These are phyloP conservation scores for Andricus quercusramuli DNA, from an alignment of 2,888 invertebrate genomes.

Conservation along the genomic window DNA sequence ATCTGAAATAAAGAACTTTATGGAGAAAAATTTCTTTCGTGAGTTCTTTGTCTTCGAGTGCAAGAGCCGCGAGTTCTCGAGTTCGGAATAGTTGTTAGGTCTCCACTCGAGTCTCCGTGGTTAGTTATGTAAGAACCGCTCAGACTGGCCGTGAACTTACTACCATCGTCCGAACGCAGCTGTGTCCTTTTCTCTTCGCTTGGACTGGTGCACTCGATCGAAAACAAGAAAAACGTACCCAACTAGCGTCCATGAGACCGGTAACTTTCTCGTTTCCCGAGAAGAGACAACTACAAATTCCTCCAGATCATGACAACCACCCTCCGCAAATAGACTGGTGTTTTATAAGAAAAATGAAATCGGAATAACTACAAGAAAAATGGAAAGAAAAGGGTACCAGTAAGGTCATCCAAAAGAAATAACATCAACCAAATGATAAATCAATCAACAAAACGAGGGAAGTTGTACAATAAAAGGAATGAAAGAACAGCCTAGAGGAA, in stretches of 20 bases:
- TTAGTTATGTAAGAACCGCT: slow-evolving; percentile 62
- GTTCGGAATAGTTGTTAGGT: slow-evolving; percentile 55
- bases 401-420: too few relatives aligned
- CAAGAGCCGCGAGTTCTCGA: slow-evolving; percentile 57
- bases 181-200: slow-evolving; percentile 59
- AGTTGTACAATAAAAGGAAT: too few relatives aligned
- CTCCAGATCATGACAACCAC: background rate
- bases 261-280: slow-evolving; percentile 53
- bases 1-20: background rate
- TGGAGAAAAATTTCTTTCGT: background rate
- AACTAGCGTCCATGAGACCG: slow-evolving; percentile 46
- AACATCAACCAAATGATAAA: too few relatives aligned
- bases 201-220: slow-evolving; percentile 50
- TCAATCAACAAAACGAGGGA: too few relatives aligned
- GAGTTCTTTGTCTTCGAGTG: slow-evolving; percentile 54
- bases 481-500: too few relatives aligned
- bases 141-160: slow-evolving; percentile 78
- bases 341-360: too few relatives aligned
- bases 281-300: slow-evolving; percentile 22
- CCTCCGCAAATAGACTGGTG: background rate
- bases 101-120: slow-evolving; percentile 48
- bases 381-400: too few relatives aligned
- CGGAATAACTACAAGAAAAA: too few relatives aligned
- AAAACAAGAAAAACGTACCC: slow-evolving; percentile 56
- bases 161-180: slow-evolving; percentile 70